Evolutionary conservation across 2,113 vertebrate genomes (phyloP), one percentile per base, ranked within the genome.

Genomic region (Egretta garzetta): DNA sequence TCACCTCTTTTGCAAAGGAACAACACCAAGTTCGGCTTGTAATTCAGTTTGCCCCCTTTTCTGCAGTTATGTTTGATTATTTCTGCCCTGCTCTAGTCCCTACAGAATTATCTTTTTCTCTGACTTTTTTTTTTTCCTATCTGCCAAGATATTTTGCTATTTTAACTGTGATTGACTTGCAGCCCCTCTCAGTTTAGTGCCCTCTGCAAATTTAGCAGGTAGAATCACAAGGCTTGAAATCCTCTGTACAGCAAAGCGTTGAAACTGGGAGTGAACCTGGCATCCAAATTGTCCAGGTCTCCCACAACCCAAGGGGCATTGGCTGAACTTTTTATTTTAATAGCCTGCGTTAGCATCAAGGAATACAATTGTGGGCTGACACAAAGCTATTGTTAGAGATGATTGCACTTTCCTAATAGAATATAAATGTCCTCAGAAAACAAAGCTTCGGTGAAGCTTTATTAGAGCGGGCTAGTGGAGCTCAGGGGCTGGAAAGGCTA

Each of bases 271-370:
- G 43, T 60, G 77, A 90, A 62, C 45, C n/a, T 88, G 45, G 60
- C 35, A 74, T 86, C 68, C 35, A 68, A 64, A 72, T 68, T 93
- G 70, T 68, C 56, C 49, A 85, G 58, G 26, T 88, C 39, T 76
- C 35, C 73, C 30, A 19, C 60, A 95, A 77, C 41, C 18, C 39
- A 74, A 93, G 49, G 49, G 86, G 49, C 37, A 76, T 74, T 79
- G 67, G 43, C 71, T 68, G 50, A 81, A 33, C 35, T 84, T 75
- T 33, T 52, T 83, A 60, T 92, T 95, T 94, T 75, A 96, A 90
- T 90, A 96, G 88, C 35, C 84, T 89, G 63, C 35, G 87, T 63
- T 93, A 96, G 22, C 89, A 92, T 74, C 67, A 79, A 86, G 67
- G 56, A 84, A 79, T 81, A 93, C 27, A 84, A 52, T 5, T 73